A percentile compares a stretch with the other conserved stretches of the same genome.
Conservation (phyloP, 1,140 invertebrate species). For the Meteorus sp. region DNA sequence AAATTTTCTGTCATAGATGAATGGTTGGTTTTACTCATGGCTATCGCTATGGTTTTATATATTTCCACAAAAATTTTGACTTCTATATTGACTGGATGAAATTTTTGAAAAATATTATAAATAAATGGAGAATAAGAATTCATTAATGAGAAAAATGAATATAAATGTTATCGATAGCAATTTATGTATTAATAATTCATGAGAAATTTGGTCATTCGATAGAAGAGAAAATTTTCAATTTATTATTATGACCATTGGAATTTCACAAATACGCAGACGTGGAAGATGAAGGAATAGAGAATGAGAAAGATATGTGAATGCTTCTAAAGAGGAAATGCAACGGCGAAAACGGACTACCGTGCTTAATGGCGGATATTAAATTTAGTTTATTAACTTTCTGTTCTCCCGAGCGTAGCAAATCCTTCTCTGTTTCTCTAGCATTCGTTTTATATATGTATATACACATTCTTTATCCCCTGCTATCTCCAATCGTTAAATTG, state of each 20-base stretch:
- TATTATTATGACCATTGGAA: conserved; percentile 5
- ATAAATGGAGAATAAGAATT: not conserved
- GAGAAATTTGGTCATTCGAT: no score
- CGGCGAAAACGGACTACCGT: not conserved
- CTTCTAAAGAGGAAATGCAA: conserved; percentile 9
- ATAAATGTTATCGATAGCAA: no score
- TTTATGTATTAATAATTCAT: no score
- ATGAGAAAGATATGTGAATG: not conserved
- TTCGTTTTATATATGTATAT: no score
- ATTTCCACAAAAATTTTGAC: not conserved
- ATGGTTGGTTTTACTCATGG: conserved; percentile 16
- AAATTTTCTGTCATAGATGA: conserved; percentile 25
- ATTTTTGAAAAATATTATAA: no score
- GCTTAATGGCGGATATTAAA: conserved; percentile 32
- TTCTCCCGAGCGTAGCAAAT: conserved; percentile 13
- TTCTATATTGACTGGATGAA: no score
- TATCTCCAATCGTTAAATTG: conserved; percentile 33
- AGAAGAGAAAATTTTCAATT: not conserved
- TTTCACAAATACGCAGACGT: not conserved
- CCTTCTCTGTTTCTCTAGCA: not conserved
- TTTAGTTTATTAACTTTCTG: conserved; percentile 41
- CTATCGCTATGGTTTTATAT: not conserved
- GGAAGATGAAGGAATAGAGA: not conserved
- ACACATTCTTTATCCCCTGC: no score
- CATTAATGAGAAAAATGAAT: not conserved